These are phyloP conservation scores for Dynastes grantii DNA, from an alignment of 2,888 invertebrate species.

Conservation along the genomic window DNA sequence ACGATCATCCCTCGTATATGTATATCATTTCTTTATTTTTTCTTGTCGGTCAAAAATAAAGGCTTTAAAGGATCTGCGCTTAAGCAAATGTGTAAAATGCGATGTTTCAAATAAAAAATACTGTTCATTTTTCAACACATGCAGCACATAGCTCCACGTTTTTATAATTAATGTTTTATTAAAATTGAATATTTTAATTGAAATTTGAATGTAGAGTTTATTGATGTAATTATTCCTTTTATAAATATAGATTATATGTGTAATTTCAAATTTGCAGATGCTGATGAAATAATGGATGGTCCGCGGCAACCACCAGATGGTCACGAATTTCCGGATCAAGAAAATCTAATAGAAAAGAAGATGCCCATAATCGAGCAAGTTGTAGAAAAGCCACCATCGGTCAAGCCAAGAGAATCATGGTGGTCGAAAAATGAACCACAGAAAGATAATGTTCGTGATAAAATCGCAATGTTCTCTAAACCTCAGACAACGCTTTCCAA, in stretches of 20 bases:
- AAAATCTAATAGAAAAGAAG: constrained; percentile 37
- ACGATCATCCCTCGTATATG: too few relatives aligned
- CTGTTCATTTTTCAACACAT: too few relatives aligned
- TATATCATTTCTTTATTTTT: too few relatives aligned
- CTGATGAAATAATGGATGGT: constrained; percentile 71
- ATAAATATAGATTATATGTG: not conserved
- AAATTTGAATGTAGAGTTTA: too few relatives aligned
- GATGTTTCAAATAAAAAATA: too few relatives aligned
- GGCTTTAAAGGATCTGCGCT: too few relatives aligned
- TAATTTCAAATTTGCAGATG: constrained; percentile 59
- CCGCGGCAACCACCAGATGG: constrained; percentile 85
- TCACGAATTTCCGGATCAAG: constrained; percentile 82
- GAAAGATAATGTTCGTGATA: constrained; percentile 81
- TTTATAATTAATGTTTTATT: too few relatives aligned
- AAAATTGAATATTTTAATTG: too few relatives aligned
- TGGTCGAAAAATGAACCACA: constrained; percentile 43
- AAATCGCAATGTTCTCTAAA: constrained; percentile 89
- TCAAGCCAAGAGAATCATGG: constrained; percentile 48
- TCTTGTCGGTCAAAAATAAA: too few relatives aligned
- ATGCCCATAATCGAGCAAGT: constrained; percentile 64
- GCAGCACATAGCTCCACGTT: too few relatives aligned
- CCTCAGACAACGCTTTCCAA: constrained; percentile 65
- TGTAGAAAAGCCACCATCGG: constrained; percentile 46
- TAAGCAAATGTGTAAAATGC: too few relatives aligned
- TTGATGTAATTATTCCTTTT: too few relatives aligned